These are phyloP conservation scores for Allygus modestus DNA, from an alignment of 2,888 invertebrate genomes.

Conservation along the genomic window DNA sequence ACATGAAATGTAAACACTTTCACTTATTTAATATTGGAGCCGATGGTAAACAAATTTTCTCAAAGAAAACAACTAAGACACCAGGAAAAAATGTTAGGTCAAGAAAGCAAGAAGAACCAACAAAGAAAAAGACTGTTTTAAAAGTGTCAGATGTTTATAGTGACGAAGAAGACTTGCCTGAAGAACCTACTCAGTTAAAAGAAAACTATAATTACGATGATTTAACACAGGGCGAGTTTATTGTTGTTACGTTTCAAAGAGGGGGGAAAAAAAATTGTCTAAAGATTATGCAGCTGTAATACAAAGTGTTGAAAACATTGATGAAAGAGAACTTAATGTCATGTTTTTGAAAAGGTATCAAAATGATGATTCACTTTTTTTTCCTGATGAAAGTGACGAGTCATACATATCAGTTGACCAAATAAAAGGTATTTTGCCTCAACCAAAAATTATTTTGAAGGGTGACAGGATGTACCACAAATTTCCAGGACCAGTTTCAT, in stretches of 20 bases:
- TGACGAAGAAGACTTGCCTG: background rate
- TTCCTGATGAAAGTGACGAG: too few species aligned
- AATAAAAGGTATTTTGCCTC: background rate
- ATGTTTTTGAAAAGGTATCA: too few species aligned
- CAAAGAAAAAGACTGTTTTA: background rate
- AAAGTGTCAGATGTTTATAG: background rate
- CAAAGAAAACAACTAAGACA: background rate
- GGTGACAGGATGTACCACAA: constrained; percentile 22
- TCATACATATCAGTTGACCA: too few species aligned
- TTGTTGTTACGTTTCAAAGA: background rate
- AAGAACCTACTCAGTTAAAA: background rate
- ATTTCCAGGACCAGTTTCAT: constrained; percentile 6
- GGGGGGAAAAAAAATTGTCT: background rate
- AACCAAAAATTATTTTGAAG: constrained; percentile 12
- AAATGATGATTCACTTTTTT: too few species aligned
- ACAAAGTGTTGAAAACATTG: too few species aligned
- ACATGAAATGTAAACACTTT: background rate
- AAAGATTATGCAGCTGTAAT: too few species aligned
- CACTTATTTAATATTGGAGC: background rate
- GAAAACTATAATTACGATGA: background rate
- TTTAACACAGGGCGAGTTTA: background rate
- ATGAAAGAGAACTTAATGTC: too few species aligned
- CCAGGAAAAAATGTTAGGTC: constrained; percentile 1
- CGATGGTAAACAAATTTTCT: background rate
- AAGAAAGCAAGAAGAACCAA: background rate